Evolutionary conservation across 2,888 invertebrate genomes (phyloP).

Genomic region (Perithous albicinctus): DNA sequence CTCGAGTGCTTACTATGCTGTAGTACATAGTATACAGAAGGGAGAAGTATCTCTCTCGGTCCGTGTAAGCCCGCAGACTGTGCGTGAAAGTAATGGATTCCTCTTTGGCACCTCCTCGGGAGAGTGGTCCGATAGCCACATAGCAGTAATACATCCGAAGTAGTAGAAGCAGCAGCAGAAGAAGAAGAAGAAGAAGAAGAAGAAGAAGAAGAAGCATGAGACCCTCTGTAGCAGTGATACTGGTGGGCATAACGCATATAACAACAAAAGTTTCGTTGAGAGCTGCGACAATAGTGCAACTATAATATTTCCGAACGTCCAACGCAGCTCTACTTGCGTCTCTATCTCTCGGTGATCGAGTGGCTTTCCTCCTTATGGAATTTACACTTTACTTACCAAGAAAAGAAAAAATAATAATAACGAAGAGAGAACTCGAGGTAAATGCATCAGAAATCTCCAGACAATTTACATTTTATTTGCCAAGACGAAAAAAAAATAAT

Average conservation of each 20-base stretch:
- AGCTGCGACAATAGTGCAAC: constrained; percentile 26
- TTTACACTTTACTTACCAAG: constrained; percentile 1
- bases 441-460: not conserved
- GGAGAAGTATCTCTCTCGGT: constrained; percentile 13
- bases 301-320: constrained; percentile 12
- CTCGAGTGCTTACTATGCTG: constrained; percentile 22
- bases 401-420: not conserved
- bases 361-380: not conserved
- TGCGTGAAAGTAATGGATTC: constrained; percentile 62
- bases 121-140: constrained; percentile 38
- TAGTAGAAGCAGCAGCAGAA: no score
- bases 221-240: constrained; percentile 1
- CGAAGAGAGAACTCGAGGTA: not conserved
- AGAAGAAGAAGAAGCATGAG: constrained; percentile 11
- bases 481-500: no score
- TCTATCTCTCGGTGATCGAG: constrained; percentile 17
- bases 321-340: not conserved
- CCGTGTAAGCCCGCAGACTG: constrained; percentile 17
- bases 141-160: constrained; percentile 25
- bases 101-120: constrained; percentile 59
- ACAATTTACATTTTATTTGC: no score
- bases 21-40: constrained; percentile 3
- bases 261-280: constrained; percentile 9
- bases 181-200: constrained; percentile 21
- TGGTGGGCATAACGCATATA: not conserved